These are phyloP conservation scores for Axis porcinus DNA, from an alignment of 2,113 vertebrate genomes.

Conservation along the genomic window DNA sequence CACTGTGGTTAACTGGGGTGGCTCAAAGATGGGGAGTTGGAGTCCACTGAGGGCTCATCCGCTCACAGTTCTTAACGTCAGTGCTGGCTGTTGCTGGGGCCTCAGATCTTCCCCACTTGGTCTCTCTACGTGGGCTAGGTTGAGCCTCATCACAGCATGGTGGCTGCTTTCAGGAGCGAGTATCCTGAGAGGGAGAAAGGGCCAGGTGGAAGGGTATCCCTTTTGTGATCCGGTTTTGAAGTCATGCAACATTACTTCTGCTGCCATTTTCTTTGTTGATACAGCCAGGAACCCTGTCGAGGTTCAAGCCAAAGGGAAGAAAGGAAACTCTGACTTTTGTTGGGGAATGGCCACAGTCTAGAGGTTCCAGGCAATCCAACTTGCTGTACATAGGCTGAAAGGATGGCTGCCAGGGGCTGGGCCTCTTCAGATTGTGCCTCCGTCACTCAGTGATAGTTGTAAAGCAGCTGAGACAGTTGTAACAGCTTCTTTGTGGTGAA, in stretches of 20 bases:
- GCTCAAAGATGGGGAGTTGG: not conserved
- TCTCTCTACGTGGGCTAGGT: not conserved
- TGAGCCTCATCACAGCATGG: not conserved
- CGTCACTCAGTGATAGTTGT: not conserved
- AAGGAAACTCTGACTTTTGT: not conserved
- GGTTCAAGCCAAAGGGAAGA: not conserved
- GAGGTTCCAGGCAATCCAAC: not conserved
- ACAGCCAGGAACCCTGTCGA: not conserved
- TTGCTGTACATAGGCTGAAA: not conserved
- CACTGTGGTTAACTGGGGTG: not conserved
- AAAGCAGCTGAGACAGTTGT: not conserved
- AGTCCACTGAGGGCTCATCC: not conserved
- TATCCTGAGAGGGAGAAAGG: not conserved
- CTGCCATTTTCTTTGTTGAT: not conserved
- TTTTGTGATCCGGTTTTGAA: not conserved
- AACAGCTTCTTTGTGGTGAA: not conserved
- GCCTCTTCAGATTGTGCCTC: slow-evolving; percentile 16
- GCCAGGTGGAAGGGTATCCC: not conserved
- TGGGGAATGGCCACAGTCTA: not conserved
- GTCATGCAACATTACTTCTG: not conserved
- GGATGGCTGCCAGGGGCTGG: not conserved
- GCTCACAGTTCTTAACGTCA: not conserved
- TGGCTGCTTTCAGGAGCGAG: not conserved
- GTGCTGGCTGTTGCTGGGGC: not conserved
- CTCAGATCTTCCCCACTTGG: not conserved